Percentiles rank a stretch among this genome's conserved stretches.
phyloP scores from a whole-genome alignment of 2,888 invertebrate species.

The Nyleta sp. region DNA sequence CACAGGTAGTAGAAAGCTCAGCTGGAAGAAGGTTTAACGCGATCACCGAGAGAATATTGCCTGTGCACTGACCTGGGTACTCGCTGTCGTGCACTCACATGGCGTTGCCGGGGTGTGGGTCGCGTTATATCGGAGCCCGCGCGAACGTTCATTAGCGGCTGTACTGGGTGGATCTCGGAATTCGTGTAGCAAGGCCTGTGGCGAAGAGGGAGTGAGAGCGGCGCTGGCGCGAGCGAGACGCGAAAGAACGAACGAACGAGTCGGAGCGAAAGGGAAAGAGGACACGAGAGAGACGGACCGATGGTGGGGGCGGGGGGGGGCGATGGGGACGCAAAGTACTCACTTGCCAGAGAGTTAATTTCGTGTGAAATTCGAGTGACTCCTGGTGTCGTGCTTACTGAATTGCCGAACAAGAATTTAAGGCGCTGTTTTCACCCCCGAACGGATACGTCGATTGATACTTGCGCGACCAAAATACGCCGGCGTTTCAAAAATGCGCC shows the following conservation, averaged over 20 bases:
- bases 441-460: slow-evolving; percentile 47
- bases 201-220: slow-evolving; percentile 53
- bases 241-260: slow-evolving; percentile 50
- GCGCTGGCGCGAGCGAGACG: slow-evolving; percentile 23
- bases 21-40: slow-evolving; percentile 76
- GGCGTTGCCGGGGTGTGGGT: slow-evolving; percentile 32
- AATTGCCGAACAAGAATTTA: slow-evolving; percentile 62
- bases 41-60: slow-evolving; percentile 74
- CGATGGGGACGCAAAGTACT: slow-evolving; percentile 69
- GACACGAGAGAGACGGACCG: slow-evolving; percentile 48
- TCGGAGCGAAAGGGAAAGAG: slow-evolving; percentile 41
- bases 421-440: slow-evolving; percentile 44
- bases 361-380: slow-evolving; percentile 78
- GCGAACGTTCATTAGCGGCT: slow-evolving; percentile 77
- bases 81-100: slow-evolving; percentile 72
- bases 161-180: slow-evolving; percentile 75
- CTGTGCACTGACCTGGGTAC: slow-evolving; percentile 72
- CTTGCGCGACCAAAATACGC: slow-evolving; percentile 44
- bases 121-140: slow-evolving; percentile 70
- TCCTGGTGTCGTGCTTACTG: slow-evolving; percentile 69
- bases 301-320: slow-evolving; percentile 57
- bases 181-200: slow-evolving; percentile 71
- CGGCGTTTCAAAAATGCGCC: slow-evolving; percentile 44
- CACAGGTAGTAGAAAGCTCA: slow-evolving; percentile 62
- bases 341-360: slow-evolving; percentile 76